Base-by-base conservation (phyloP, 23 tunicate species). In the Clavelina lepadiformis region DNA sequence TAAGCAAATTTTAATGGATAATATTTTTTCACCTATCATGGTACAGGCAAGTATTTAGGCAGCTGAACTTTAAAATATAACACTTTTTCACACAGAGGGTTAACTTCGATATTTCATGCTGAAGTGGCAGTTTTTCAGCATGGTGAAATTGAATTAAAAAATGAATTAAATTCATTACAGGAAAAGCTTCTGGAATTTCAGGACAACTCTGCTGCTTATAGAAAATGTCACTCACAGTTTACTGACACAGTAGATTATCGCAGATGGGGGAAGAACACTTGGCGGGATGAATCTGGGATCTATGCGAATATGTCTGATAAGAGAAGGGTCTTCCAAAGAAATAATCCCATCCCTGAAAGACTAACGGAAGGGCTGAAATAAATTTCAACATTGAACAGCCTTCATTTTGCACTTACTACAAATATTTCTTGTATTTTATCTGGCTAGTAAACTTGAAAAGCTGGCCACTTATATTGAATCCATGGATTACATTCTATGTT, bases 221-320 rank as follows among this genome's bases (percentile, higher is more conserved):
- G 82, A 24, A 73, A 76, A 36, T 79, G 74, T 56, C 67, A 65
- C 33, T 87, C 96, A 32, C 96, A 87, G 59, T 87, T 87, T 59
- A 87, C 96, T 30, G 96, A 87, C 72, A 65, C 84, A 49, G 81
- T 70, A 25, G 86, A 79, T 35, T 87, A 79, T 35, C 71, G 87
- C 58, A 64, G 86, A 51, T 11, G 27, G 28, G 96, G 96, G 32
- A 58, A 36, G 35, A 79, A 80, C 60, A 74, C 87, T 22, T 87
- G 72, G 63, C 76, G 57, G 8, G 96, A 87, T 41, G 96, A 87
- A 50, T 87, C 96, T 3, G 96, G 96, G 8, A 24, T 46, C 1
- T 87, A 87, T 37, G 72, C 62, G 27, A 87, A 87, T 58, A 63
- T 60, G 21, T 51, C 33, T 5, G 85, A 76, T 28, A 86, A 77